These are phyloP conservation scores for Nanorana parkeri DNA, from an alignment of 2,113 vertebrate species.

Conservation along the genomic window DNA sequence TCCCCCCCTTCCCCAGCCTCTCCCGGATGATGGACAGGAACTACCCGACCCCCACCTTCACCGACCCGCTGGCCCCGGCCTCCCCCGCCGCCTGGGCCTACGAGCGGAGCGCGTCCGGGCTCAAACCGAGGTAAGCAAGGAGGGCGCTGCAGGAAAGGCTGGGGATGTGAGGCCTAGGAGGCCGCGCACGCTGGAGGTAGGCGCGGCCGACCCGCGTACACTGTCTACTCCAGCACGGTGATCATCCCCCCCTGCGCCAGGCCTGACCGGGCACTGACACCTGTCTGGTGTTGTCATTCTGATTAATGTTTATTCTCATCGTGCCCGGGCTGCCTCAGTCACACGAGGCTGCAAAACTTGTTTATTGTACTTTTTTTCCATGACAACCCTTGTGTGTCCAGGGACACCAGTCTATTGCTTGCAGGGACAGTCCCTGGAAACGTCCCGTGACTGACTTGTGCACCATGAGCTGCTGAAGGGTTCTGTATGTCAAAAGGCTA, in stretches of 20 bases:
- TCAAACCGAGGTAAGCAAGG: conserved; percentile 86
- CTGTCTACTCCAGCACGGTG: neutral
- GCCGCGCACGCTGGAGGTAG: neutral
- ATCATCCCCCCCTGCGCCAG: conserved; percentile 8
- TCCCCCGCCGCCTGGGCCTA: conserved; percentile 87
- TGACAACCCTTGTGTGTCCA: too few species aligned
- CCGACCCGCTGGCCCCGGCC: conserved; percentile 81
- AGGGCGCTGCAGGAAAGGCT: conserved; percentile 74
- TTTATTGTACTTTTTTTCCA: too few species aligned
- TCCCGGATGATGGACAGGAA: conserved; percentile 92
- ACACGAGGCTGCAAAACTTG: too few species aligned
- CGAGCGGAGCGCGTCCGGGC: conserved; percentile 76
- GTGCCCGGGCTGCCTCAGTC: too few species aligned
- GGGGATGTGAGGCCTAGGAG: conserved; percentile 69
- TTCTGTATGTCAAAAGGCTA: too few species aligned
- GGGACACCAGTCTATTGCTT: too few species aligned
- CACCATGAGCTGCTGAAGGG: too few species aligned
- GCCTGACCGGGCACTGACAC: conserved; percentile 10
- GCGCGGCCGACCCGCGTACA: neutral
- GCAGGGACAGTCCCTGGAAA: neutral
- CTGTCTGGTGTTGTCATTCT: neutral
- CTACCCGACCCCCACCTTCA: conserved; percentile 87
- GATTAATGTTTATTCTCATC: too few species aligned
- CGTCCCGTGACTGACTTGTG: too few species aligned
- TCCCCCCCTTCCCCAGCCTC: conserved; percentile 53